Base-by-base conservation (phyloP, 2,888 invertebrate genomes). In the Apocheima hispidaria region DNA sequence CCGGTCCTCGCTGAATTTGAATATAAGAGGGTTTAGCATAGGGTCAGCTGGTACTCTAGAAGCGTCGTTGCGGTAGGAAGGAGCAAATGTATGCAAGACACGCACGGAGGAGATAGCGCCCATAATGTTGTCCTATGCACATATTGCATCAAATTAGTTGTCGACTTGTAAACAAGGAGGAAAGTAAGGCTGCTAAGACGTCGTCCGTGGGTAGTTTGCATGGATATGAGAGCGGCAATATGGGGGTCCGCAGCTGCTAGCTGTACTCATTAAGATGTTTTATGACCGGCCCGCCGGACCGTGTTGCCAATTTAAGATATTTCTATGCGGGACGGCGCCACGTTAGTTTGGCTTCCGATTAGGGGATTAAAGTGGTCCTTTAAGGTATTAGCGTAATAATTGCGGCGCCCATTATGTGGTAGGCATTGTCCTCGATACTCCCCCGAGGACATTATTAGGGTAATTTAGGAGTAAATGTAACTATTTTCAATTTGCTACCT, bases 61-160 rank as follows among this genome's bases (percentile, higher is more conserved):
- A 73, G 78, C 77, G 81, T 78, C 82, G 86, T 83, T 83, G 84
- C 78, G 82, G 86, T 78, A 82, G 84, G 81, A 84, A 83, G 83
- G 84, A 84, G 86, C 84, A 89, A 88, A 88, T 87, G 87, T 92
- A 93, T 93, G 92, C 92, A 88, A 90, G 91, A 89, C 92, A 92
- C 92, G 92, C 90, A 87, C 91, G 81, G 78, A 74, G 79, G 80
- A 89, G 92, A 92, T 92, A 92, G 90, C 85, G 88, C 76, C 86
- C 88, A 87, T 90, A 89, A 90, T 86, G 87, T 86, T 87, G 91
- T 91, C 92, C 93, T 92, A 90, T 92, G 93, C 93, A 93, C 93
- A 93, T 93, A 93, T 92, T 93, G 93, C 92, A 93, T 88, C 92
- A 93, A 93, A 93, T 93, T 93, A 93, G 93, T 93, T 90, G 92